Conservation (phyloP, 2,888 invertebrate genomes). For the Synergus japonicus region DNA sequence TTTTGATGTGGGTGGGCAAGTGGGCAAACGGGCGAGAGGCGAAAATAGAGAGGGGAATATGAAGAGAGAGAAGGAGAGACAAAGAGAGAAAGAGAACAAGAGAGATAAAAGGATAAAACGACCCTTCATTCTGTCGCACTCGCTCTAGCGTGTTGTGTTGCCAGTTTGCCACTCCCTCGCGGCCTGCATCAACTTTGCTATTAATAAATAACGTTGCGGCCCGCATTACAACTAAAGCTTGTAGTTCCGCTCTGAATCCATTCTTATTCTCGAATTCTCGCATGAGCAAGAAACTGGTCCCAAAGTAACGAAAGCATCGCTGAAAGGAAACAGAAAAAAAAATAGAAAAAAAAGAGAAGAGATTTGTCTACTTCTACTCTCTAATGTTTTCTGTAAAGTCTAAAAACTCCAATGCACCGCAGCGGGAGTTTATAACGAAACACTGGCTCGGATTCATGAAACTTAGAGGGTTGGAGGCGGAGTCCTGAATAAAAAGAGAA, state of each 20-base stretch:
- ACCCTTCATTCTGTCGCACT: conserved; percentile 68
- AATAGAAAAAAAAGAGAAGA: not conserved
- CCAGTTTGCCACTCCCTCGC: conserved; percentile 70
- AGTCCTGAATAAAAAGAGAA: not conserved
- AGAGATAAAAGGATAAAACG: conserved; percentile 49
- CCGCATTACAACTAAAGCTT: conserved; percentile 64
- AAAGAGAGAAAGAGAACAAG: not conserved
- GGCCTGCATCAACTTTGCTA: conserved; percentile 67
- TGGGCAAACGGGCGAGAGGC: conserved; percentile 33
- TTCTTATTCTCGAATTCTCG: conserved; percentile 32
- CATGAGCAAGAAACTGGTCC: not conserved
- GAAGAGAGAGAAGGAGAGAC: conserved; percentile 47
- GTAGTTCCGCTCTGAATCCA: conserved; percentile 52
- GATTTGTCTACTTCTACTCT: conserved; percentile 7
- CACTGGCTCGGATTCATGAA: conserved; percentile 1
- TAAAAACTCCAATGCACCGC: conserved; percentile 13
- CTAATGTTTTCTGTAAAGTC: not conserved
- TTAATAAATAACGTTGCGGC: conserved; percentile 72
- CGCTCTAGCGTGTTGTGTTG: conserved; percentile 63
- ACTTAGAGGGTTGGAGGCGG: conserved; percentile 7
- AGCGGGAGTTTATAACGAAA: conserved; percentile 25
- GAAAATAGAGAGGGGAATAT: conserved; percentile 47
- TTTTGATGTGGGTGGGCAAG: conserved; percentile 48
- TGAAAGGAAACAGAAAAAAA: not conserved
- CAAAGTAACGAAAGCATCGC: conserved; percentile 35